Percentiles rank a stretch among this genome's conserved stretches.
phyloP scores from a whole-genome alignment of 2,888 invertebrate species.

The Crematogaster levior region DNA sequence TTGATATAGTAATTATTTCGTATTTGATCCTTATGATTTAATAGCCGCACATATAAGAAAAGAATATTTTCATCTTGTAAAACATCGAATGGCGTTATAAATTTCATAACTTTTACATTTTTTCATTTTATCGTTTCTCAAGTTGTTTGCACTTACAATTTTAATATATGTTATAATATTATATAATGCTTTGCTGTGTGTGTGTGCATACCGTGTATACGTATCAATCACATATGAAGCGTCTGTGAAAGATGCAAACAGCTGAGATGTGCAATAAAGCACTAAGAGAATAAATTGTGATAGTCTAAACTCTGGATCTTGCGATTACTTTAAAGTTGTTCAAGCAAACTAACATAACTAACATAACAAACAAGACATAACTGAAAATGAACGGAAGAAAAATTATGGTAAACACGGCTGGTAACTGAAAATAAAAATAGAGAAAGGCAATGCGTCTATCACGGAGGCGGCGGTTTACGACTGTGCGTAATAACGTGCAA shows the following conservation, averaged over 20 bases:
- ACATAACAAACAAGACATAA: background rate
- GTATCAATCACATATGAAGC: background rate
- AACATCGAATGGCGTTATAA: background rate
- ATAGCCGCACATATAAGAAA: background rate
- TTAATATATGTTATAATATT: background rate
- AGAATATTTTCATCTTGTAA: constrained; percentile 4
- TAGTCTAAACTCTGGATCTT: background rate
- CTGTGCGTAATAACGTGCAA: constrained; percentile 84
- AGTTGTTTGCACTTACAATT: background rate
- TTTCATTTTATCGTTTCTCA: background rate
- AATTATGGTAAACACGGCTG: background rate
- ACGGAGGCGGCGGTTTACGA: constrained; percentile 75
- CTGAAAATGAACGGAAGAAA: background rate
- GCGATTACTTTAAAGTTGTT: background rate
- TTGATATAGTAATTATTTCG: background rate
- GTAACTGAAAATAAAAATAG: background rate
- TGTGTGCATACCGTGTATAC: background rate
- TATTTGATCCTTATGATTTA: constrained; percentile 6
- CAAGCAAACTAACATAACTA: background rate
- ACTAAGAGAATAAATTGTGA: background rate
- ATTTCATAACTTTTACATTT: background rate
- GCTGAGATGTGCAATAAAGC: background rate
- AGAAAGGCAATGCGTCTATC: constrained; percentile 59
- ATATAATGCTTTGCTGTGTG: no score
- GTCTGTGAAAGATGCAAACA: background rate